phyloP scores from a whole-genome alignment of 1,140 invertebrate genomes.

The Tetramorium parvispinum region DNA sequence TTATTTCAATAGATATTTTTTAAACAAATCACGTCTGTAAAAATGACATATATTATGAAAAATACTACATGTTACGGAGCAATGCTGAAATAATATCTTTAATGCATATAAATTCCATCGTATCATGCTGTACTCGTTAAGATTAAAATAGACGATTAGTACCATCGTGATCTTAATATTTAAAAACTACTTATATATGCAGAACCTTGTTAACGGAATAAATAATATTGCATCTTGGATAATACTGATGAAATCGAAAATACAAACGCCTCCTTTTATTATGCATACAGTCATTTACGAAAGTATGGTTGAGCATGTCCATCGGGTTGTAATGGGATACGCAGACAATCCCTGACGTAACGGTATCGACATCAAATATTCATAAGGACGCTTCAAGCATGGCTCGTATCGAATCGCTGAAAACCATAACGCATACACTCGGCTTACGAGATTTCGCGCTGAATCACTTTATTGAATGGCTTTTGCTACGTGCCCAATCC shows the following conservation, averaged over 20 bases:
- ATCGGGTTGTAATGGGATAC: constrained; percentile 22
- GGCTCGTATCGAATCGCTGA: constrained; percentile 42
- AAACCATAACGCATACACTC: constrained; percentile 42
- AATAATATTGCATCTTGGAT: not conserved
- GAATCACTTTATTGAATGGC: constrained; percentile 36
- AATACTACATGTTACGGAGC: not conserved
- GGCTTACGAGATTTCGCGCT: constrained; percentile 41
- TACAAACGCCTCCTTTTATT: not conserved
- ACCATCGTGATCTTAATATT: not conserved
- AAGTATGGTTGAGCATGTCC: constrained; percentile 27
- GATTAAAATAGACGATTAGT: not conserved
- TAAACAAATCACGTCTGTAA: not conserved
- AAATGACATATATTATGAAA: not conserved
- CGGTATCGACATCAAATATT: constrained; percentile 53
- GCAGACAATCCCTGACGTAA: constrained; percentile 28
- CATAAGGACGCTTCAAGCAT: constrained; percentile 35
- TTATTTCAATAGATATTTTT: not conserved
- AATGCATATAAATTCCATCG: not conserved
- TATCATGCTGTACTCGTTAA: not conserved
- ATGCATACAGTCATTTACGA: constrained; percentile 21
- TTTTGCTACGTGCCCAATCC: not conserved
- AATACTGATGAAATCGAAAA: constrained; percentile 7
- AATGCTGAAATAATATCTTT: not conserved
- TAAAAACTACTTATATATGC: not conserved
- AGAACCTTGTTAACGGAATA: no score